These are phyloP conservation scores for Xiphorhynchus elegans DNA, from an alignment of 2,113 vertebrate species.

Conservation along the genomic window DNA sequence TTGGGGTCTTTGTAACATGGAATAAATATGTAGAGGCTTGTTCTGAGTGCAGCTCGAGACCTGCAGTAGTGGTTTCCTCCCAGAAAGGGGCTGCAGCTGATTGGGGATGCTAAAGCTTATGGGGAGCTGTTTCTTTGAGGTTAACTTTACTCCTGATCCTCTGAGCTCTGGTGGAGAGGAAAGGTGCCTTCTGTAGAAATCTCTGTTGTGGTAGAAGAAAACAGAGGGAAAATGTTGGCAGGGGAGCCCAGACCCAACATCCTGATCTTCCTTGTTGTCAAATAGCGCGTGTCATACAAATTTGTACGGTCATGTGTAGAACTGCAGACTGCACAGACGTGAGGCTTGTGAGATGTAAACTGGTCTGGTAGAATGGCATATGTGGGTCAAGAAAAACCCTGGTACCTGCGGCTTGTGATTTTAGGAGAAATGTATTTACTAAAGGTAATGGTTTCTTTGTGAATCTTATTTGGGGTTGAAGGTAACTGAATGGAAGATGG, in stretches of 20 bases:
- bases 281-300: neutral
- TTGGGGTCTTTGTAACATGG: neutral
- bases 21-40: neutral
- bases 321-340: rapidly evolving
- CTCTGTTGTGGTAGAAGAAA: neutral
- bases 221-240: neutral
- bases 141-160: neutral
- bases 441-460: neutral
- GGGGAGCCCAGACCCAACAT: neutral
- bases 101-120: neutral
- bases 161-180: neutral
- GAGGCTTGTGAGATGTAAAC: neutral
- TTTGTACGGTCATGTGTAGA: neutral
- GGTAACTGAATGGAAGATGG: neutral
- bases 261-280: neutral
- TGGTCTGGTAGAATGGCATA: neutral
- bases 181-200: neutral
- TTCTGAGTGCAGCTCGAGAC: neutral
- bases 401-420: neutral
- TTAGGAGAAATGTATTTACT: neutral
- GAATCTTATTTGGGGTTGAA: neutral
- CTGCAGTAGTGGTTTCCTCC: neutral
- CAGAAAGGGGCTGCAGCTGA: neutral
- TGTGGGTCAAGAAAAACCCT: neutral
- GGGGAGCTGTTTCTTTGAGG: neutral